Percentiles rank a stretch among this genome's conserved stretches.
Conservation (phyloP, 23 tunicate genomes). For the Oikopleura albicans region DNA sequence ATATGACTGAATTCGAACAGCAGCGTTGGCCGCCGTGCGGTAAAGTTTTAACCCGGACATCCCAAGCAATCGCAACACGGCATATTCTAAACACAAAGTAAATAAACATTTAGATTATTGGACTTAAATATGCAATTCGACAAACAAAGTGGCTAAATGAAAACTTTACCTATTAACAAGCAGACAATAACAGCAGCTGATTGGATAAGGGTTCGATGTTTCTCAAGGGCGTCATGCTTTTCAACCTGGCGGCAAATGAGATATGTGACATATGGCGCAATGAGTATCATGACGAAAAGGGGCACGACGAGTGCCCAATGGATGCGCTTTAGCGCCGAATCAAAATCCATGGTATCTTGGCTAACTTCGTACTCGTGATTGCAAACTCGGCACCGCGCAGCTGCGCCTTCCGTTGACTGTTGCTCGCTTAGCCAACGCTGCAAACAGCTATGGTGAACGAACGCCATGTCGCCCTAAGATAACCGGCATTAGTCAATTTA, state of each 20-base stretch:
- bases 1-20: neutral
- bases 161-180: neutral
- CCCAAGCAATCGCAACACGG: neutral
- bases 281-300: neutral
- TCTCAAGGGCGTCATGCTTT: neutral
- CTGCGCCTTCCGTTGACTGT: slow-evolving; percentile 21
- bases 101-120: too few relatives aligned
- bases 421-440: slow-evolving; percentile 51
- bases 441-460: slow-evolving; percentile 73
- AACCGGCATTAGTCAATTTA: too few relatives aligned
- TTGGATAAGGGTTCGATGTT: neutral
- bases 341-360: neutral
- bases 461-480: slow-evolving; percentile 55
- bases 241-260: slow-evolving; percentile 1
- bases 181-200: slow-evolving; percentile 6
- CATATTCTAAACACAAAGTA: slow-evolving; percentile 11
- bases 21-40: neutral
- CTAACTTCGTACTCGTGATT: slow-evolving; percentile 33
- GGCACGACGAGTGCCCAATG: neutral
- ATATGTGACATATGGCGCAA: neutral
- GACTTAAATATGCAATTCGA: too few relatives aligned
- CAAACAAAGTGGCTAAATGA: too few relatives aligned
- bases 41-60: neutral
- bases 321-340: neutral
- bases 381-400: slow-evolving; percentile 48